Evolutionary conservation across 2,888 invertebrate species (phyloP), one percentile per base, ranked within the genome.

Genomic region (Ecdyonurus torrentis): DNA sequence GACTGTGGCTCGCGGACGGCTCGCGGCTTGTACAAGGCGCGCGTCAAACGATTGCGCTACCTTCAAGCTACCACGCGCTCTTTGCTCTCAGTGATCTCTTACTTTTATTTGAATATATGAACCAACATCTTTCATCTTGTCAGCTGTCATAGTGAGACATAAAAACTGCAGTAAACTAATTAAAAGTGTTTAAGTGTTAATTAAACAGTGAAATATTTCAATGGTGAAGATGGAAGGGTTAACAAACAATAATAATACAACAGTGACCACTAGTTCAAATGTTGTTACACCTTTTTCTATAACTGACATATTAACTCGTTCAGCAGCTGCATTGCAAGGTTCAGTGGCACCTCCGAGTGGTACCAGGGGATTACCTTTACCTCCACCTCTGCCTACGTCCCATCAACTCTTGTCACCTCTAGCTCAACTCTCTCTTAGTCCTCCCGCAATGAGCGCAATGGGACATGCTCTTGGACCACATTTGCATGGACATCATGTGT

Each of bases 231-330:
- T 37, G 37, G 37, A 37, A 37, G 7, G 7, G 5, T 15, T 15
- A 15, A 10, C 15, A 5, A 37, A 15, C 15, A n/a, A n/a, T n/a
- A n/a, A n/a, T n/a, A n/a, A n/a, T n/a, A n/a, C n/a, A n/a, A n/a
- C n/a, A n/a, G 37, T 5, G 5, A 15, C 15, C 15, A 37, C 37
- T 15, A 37, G 37, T 15, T 37, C 37, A 10, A n/a, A n/a, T n/a
- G n/a, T n/a, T n/a, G 37, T 37, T 59, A 63, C 63, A 3, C 63
- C 63, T 19, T 63, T 63, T 59, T 63, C 63, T 50, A 63, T 63
- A 37, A 52, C 59, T 23, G 63, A 63, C 63, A 63, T 63, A 20
- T 59, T 63, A 7, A 63, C 59, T 7, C 59, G 63, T 37, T 59
- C 63, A n/a, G 63, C 63, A 22, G 63, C 59, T 20, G 62, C 55